Evolutionary conservation across 2,113 vertebrate species (phyloP).

Genomic region (Centropus bengalensis): DNA sequence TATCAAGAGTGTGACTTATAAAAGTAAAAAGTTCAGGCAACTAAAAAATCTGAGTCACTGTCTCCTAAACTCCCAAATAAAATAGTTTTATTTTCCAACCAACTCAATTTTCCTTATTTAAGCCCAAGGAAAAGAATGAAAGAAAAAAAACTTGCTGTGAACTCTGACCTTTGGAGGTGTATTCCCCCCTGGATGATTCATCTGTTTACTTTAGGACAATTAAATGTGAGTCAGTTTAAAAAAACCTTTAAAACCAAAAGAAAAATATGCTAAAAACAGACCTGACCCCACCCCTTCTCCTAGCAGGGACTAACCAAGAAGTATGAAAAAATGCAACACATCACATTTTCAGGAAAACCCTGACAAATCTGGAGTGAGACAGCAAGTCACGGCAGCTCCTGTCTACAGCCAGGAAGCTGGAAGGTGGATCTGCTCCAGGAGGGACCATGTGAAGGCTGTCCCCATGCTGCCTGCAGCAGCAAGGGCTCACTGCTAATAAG

Average conservation of each 20-base stretch:
- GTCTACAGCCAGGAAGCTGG: not conserved
- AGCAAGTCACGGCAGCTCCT: not conserved
- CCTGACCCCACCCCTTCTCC: constrained; percentile 54
- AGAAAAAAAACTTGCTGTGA: constrained; percentile 54
- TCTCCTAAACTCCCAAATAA: constrained; percentile 79
- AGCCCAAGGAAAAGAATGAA: constrained; percentile 49
- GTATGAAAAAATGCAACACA: constrained; percentile 21
- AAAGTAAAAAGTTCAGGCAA: constrained; percentile 72
- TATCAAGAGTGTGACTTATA: constrained; percentile 69
- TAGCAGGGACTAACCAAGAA: constrained; percentile 41
- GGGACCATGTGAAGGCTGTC: not conserved
- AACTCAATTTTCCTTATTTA: constrained; percentile 71
- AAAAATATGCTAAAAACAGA: constrained; percentile 75
- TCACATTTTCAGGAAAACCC: constrained; percentile 64
- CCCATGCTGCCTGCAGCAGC: not conserved
- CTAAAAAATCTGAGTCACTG: constrained; percentile 79
- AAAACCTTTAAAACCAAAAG: constrained; percentile 75
- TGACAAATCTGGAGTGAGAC: not conserved
- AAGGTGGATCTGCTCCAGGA: constrained; percentile 58
- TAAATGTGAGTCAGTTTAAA: constrained; percentile 81
- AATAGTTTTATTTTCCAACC: constrained; percentile 76
- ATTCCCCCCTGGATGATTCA: constrained; percentile 76
- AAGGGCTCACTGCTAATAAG: not conserved
- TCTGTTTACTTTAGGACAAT: constrained; percentile 81
- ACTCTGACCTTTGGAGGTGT: constrained; percentile 73